These are phyloP conservation scores for Girardinus metallicus DNA, from an alignment of 2,797 vertebrate species.

Conservation along the genomic window DNA sequence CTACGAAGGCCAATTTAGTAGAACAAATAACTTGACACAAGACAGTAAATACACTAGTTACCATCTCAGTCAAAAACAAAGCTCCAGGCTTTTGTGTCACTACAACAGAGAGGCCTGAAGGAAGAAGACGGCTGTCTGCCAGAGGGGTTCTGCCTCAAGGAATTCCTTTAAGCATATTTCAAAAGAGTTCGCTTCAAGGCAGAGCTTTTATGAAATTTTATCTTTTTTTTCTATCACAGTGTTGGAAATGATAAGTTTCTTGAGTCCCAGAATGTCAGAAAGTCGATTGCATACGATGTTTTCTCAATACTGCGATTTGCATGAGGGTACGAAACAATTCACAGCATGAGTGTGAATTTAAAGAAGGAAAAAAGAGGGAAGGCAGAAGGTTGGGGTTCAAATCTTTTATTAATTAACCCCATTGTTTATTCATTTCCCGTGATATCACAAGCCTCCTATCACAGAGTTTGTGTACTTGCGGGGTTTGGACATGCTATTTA, in stretches of 20 bases:
- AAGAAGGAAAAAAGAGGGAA: background rate
- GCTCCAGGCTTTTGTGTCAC: conserved; percentile 62
- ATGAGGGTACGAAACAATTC: background rate
- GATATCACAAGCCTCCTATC: background rate
- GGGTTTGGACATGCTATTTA: background rate
- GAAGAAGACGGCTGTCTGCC: conserved; percentile 61
- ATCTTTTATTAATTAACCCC: background rate
- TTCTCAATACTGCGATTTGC: conserved; percentile 2
- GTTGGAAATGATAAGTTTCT: conserved; percentile 16
- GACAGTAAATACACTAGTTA: conserved; percentile 49
- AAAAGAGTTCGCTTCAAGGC: conserved; percentile 51
- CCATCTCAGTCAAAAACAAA: conserved; percentile 61
- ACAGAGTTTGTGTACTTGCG: background rate
- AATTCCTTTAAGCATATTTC: conserved; percentile 54
- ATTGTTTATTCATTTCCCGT: conserved; percentile 2
- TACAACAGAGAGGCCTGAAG: conserved; percentile 66
- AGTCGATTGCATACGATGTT: conserved; percentile 2
- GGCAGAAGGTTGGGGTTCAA: background rate
- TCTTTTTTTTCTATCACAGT: conserved; percentile 26
- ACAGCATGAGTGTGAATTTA: conserved; percentile 4
- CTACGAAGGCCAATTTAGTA: conserved; percentile 41
- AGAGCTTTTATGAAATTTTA: conserved; percentile 25
- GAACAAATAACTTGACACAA: conserved; percentile 66
- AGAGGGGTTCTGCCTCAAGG: conserved; percentile 62
- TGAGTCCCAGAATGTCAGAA: conserved; percentile 12